phyloP scores from a whole-genome alignment of 1,140 invertebrate species.

The Magallana ariakensis region DNA sequence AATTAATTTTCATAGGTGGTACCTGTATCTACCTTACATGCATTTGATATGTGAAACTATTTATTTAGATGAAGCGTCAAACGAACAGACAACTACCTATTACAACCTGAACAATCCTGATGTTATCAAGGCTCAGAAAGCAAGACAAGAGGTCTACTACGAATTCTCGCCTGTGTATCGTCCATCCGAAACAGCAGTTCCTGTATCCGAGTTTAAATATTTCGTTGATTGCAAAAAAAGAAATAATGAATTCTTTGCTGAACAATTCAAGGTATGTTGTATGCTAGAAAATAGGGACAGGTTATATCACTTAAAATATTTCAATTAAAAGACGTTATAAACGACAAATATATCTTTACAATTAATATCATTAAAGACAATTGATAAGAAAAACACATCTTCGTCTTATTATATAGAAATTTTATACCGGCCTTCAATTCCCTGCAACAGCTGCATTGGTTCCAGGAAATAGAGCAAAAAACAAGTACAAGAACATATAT shows the following conservation, averaged over 20 bases:
- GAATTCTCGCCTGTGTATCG: neutral
- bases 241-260: neutral
- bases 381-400: no score
- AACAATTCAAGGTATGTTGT: neutral
- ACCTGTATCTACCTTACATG: no score
- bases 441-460: neutral
- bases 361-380: no score
- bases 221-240: neutral
- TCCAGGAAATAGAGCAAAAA: neutral
- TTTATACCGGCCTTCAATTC: slow-evolving; percentile 1
- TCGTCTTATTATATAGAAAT: neutral
- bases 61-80: no score
- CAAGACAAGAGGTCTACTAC: neutral
- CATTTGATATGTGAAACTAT: no score
- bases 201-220: neutral
- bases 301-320: no score
- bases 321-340: no score
- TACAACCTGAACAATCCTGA: neutral
- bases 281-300: no score
- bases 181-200: neutral
- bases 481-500: neutral
- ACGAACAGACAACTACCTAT: neutral
- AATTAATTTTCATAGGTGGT: no score
- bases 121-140: neutral
- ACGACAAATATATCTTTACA: no score